Percentiles rank a stretch among this genome's conserved stretches.
Conservation (phyloP, 2,797 vertebrate genomes). For the Molossus molossus region DNA sequence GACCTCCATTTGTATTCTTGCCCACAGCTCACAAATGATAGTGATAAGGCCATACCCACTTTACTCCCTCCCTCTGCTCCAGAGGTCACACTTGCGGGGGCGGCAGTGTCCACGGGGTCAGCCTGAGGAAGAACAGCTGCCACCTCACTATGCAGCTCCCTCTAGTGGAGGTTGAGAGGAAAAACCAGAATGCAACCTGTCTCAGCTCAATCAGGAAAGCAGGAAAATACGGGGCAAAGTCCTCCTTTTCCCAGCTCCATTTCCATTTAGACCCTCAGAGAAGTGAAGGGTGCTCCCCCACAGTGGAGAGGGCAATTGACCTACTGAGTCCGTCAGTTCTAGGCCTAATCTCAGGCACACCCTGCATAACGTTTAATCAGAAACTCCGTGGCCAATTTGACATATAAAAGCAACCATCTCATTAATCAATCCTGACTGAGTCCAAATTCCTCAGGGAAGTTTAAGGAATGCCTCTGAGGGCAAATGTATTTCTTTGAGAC, state of each 20-base stretch:
- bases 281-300: too few species aligned
- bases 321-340: background rate
- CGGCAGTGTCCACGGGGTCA: background rate
- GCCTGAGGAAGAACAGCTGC: background rate
- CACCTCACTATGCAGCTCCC: background rate
- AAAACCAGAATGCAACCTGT: background rate
- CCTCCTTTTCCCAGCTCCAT: background rate
- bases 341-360: background rate
- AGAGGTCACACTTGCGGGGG: background rate
- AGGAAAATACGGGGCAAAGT: background rate
- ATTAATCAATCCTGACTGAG: background rate
- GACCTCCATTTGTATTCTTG: background rate
- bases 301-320: background rate
- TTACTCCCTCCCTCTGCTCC: background rate
- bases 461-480: background rate
- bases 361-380: background rate
- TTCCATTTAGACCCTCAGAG: background rate
- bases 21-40: background rate
- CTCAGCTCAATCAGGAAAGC: background rate
- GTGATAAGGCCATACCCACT: background rate
- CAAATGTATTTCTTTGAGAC: background rate
- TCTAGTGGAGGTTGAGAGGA: background rate
- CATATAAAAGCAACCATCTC: background rate
- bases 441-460: background rate
- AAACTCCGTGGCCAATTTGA: background rate